A percentile compares a stretch with the other conserved stretches of the same genome.
Conservation (phyloP, 2,888 invertebrate genomes). For the Hypsopygia costalis region DNA sequence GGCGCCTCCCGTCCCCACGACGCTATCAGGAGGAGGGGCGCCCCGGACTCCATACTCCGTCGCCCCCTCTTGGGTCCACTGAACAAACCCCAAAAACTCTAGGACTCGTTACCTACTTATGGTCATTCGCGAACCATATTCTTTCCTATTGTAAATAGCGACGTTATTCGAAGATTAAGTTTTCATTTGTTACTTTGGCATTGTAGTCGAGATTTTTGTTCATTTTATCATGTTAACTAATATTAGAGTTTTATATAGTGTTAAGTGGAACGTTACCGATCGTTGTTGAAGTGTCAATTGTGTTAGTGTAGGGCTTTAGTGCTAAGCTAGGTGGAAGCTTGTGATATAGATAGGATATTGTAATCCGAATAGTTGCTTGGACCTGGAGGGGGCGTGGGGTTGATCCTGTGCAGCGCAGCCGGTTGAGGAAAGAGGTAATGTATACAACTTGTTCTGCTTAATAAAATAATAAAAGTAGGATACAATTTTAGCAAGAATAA, state of each 20-base stretch:
- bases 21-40: slow-evolving; percentile 67
- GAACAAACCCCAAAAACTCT: slow-evolving; percentile 28
- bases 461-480: not conserved
- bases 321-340: slow-evolving; percentile 77
- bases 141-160: slow-evolving; percentile 35
- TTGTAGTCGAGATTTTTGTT: slow-evolving; percentile 66
- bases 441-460: not conserved
- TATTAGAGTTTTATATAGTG: slow-evolving; percentile 75
- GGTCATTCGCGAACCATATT: slow-evolving; percentile 22
- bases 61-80: slow-evolving; percentile 83
- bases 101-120: slow-evolving; percentile 43
- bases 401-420: slow-evolving; percentile 26
- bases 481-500: too few relatives aligned
- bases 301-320: slow-evolving; percentile 72
- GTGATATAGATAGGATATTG: slow-evolving; percentile 69
- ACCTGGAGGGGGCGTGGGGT: slow-evolving; percentile 46
- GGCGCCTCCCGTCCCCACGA: slow-evolving; percentile 68
- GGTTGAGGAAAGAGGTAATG: slow-evolving; percentile 33
- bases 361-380: slow-evolving; percentile 41
- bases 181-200: slow-evolving; percentile 46
- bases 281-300: slow-evolving; percentile 70
- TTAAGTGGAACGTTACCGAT: slow-evolving; percentile 66
- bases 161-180: slow-evolving; percentile 12
- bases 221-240: slow-evolving; percentile 70
- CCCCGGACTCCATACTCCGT: slow-evolving; percentile 68